These are phyloP conservation scores for Horisme vitalbata DNA, from an alignment of 2,888 invertebrate species.

Conservation along the genomic window DNA sequence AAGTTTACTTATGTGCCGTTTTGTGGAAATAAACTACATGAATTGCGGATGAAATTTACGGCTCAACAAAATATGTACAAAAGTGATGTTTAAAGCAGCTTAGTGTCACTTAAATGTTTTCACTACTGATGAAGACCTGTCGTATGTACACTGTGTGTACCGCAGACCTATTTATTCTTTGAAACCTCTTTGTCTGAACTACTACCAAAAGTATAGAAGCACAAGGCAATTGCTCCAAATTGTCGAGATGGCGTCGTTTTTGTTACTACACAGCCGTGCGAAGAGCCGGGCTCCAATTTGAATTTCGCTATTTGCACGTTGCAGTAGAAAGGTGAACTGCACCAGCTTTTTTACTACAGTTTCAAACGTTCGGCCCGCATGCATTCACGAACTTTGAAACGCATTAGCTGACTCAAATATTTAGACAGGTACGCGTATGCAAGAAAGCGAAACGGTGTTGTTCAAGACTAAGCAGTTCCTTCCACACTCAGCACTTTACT, in stretches of 20 bases:
- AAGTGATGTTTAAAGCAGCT: too few species aligned
- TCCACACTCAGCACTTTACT: neutral
- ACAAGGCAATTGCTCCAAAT: neutral
- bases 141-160: too few species aligned
- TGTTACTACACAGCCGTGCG: too few species aligned
- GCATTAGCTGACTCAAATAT: constrained; percentile 63
- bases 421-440: constrained; percentile 47
- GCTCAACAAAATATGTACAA: too few species aligned
- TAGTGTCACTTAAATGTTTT: too few species aligned
- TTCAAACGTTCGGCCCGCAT: constrained; percentile 31
- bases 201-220: neutral
- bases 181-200: neutral
- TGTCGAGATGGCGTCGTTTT: too few species aligned
- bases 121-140: too few species aligned
- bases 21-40: too few species aligned
- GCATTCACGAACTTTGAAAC: constrained; percentile 36
- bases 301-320: neutral
- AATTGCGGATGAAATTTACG: too few species aligned
- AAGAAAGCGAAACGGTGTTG: constrained; percentile 51
- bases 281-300: neutral
- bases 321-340: neutral
- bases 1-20: too few species aligned
- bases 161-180: neutral
- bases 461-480: constrained; percentile 13
- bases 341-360: constrained; percentile 5